Evolutionary conservation across 2,888 invertebrate genomes (phyloP).

Genomic region (Sminthurides aquaticus): DNA sequence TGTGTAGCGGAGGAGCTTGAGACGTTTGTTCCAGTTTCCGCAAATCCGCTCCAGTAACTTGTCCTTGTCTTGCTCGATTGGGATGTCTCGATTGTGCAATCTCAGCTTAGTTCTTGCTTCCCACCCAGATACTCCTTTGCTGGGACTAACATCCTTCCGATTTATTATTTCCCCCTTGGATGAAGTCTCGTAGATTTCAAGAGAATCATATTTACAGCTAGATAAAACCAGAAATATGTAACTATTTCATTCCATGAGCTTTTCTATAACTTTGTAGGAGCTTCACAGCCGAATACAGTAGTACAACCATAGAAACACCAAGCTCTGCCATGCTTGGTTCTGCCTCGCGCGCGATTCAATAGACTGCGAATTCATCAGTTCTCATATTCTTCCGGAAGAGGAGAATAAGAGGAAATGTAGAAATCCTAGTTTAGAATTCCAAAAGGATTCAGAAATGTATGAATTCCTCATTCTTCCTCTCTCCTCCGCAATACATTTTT

Average conservation of each 20-base stretch:
- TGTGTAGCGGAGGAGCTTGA: constrained; percentile 64
- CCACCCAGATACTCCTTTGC: background rate
- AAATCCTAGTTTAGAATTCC: too few species aligned
- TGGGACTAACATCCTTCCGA: constrained; percentile 3
- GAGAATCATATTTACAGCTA: constrained; percentile 73
- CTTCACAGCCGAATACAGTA: too few species aligned
- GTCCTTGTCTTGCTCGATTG: constrained; percentile 16
- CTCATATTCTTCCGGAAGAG: too few species aligned
- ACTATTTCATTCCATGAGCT: background rate
- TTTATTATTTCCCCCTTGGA: constrained; percentile 20
- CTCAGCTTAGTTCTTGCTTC: background rate
- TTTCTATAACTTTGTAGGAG: background rate
- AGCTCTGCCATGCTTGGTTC: too few species aligned
- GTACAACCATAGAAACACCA: too few species aligned
- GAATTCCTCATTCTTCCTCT: too few species aligned
- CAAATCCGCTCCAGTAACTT: constrained; percentile 48
- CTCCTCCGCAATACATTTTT: too few species aligned
- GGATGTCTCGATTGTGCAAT: constrained; percentile 12
- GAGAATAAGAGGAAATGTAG: too few species aligned
- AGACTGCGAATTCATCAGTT: too few species aligned
- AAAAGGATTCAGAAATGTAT: too few species aligned
- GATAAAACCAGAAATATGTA: constrained; percentile 31
- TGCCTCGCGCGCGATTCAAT: too few species aligned
- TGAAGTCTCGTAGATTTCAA: constrained; percentile 58
- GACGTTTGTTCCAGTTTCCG: constrained; percentile 71